These are phyloP conservation scores for Drosophila austrosaltans DNA, from an alignment of 2,888 invertebrate species.

Conservation along the genomic window DNA sequence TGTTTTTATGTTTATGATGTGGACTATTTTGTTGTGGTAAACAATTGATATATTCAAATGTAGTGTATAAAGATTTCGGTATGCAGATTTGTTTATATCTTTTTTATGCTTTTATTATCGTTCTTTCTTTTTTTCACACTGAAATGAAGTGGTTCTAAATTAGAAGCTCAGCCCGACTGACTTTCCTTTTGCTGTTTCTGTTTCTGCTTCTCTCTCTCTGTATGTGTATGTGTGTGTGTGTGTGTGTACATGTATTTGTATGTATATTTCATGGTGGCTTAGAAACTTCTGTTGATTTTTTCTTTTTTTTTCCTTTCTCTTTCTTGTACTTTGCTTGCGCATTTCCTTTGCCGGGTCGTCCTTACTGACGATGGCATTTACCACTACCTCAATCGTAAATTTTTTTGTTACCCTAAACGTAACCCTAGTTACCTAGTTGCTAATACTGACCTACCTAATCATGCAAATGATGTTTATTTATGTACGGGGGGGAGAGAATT, in stretches of 20 bases:
- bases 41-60: not conserved
- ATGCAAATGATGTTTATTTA: not conserved
- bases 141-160: constrained; percentile 34
- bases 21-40: no score
- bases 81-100: not conserved
- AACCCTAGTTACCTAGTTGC: constrained; percentile 7
- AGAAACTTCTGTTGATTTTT: constrained; percentile 7
- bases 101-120: constrained; percentile 2
- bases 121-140: constrained; percentile 17
- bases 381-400: constrained; percentile 1
- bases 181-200: constrained; percentile 5
- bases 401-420: constrained; percentile 1
- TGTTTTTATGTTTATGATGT: no score
- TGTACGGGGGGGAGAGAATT: no score
- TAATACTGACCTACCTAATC: constrained; percentile 10
- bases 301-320: not conserved
- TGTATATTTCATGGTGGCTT: constrained; percentile 10
- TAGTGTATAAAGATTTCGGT: not conserved
- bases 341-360: not conserved
- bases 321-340: constrained; percentile 1
- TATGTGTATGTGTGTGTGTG: constrained; percentile 13
- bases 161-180: constrained; percentile 20
- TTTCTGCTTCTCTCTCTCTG: not conserved
- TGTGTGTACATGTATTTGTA: not conserved
- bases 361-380: not conserved